A percentile compares a stretch with the other conserved stretches of the same genome.
Evolutionary conservation across 2,113 vertebrate genomes (phyloP).

Genomic region (Pelmatolapia mariae): DNA sequence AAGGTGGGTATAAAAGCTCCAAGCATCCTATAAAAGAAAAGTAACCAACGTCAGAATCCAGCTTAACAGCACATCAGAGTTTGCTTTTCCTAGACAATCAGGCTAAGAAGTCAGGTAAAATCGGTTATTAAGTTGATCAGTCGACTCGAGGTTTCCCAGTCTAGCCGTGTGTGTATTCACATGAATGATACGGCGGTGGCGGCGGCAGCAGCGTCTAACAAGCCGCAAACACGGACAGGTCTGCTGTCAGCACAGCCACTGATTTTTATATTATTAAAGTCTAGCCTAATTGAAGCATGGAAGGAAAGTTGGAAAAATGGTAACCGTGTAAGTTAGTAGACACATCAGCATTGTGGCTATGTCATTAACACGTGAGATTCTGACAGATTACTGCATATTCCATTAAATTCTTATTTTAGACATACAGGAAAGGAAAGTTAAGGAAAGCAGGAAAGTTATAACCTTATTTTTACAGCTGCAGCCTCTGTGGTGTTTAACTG

Average conservation of each 20-base stretch:
- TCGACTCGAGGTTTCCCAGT: background rate
- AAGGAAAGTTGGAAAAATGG: background rate
- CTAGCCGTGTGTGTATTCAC: background rate
- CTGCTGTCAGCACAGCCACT: background rate
- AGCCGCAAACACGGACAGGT: background rate
- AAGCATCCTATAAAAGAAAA: background rate
- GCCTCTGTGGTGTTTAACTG: background rate
- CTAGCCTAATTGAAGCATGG: background rate
- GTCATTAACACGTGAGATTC: background rate
- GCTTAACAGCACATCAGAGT: background rate
- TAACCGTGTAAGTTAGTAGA: background rate
- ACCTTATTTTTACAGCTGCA: background rate
- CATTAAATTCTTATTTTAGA: background rate
- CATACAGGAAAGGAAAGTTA: background rate
- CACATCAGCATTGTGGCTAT: background rate
- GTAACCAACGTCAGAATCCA: background rate
- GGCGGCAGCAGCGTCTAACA: background rate
- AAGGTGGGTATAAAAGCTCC: background rate
- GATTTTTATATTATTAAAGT: background rate
- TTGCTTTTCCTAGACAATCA: background rate
- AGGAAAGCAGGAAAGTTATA: background rate
- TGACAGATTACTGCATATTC: background rate
- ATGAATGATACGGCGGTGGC: background rate
- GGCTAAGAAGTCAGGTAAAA: background rate
- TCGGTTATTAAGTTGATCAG: background rate